Conservation (phyloP, 2,797 vertebrate genomes). For the Natrix natrix region DNA sequence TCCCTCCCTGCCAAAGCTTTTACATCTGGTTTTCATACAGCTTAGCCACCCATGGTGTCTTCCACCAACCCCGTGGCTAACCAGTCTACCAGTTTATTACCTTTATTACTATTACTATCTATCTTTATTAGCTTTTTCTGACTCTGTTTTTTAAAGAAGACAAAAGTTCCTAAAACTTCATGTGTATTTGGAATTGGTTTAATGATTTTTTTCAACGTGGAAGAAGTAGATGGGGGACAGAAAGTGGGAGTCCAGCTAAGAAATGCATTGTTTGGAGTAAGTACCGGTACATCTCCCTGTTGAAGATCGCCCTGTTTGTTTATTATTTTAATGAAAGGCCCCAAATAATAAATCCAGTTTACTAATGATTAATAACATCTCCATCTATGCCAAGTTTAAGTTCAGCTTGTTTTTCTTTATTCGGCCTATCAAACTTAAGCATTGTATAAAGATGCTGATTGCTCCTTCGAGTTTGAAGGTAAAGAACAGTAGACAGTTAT, state of each 20-base stretch:
- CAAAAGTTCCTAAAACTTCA: slow-evolving; percentile 77
- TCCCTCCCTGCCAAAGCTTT: slow-evolving; percentile 49
- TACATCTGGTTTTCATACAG: slow-evolving; percentile 80
- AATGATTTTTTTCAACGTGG: slow-evolving; percentile 59
- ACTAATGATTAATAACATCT: neutral
- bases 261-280: slow-evolving; percentile 53
- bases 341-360: neutral
- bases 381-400: neutral
- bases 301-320: slow-evolving; percentile 39
- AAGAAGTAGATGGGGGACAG: neutral
- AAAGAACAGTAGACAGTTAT: neutral
- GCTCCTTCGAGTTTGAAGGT: neutral
- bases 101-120: neutral
- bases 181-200: slow-evolving; percentile 53
- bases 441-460: neutral
- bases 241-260: neutral
- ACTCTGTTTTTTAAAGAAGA: slow-evolving; percentile 72
- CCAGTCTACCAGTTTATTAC: slow-evolving; percentile 75
- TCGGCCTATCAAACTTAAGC: neutral
- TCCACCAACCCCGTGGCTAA: slow-evolving; percentile 65
- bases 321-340: slow-evolving; percentile 21
- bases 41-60: slow-evolving; percentile 77
- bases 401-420: neutral
- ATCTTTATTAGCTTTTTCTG: slow-evolving; percentile 37
- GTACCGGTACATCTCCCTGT: slow-evolving; percentile 51